Evolutionary conservation across 2,888 invertebrate species (phyloP), one percentile per base, ranked within the genome.

Genomic region (Andrena praecox): DNA sequence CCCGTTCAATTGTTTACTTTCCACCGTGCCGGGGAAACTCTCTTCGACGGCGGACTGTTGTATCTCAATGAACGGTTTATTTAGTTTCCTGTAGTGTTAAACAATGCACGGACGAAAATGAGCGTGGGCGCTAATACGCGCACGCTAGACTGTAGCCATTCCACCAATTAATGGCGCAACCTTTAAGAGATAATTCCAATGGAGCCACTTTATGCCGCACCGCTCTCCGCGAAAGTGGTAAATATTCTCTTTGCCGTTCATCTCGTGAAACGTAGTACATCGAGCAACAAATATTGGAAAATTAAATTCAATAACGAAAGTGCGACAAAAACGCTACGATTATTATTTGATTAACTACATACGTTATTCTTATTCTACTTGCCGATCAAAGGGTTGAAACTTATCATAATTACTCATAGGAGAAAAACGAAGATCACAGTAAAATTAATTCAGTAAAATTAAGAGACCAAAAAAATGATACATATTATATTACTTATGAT

Each of bases 81-180:
- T 87, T 87, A 77, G 82, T 85, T 82, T 84, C 54, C 60, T 29
- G 60, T 35, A 78, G 64, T 68, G 80, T 84, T 78, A 87, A 87
- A 85, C 87, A 82, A 77, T 80, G 81, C 66, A 66, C 56, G 56
- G 42, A 70, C 62, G 80, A 83, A 80, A 88, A 87, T 87, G 75
- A 75, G 80, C 75, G 89, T 88, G 50, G 87, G 89, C 81, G 86
- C 64, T 70, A 70, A 77, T 60, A 62, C 68, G 54, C 33, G 50
- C 74, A 27, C 42, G 59, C 59, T 56, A 8, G 50, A 33, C 29
- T 59, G 24, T 84, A 82, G 84, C 78, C 77, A 48, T 68, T 81
- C 67, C 24, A 52, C 63, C 70, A 77, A 84, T 78, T 80, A 84
- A 84, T 87, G 77, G 70, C 64, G 67, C 75, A 80, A 87, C 24